Evolutionary conservation across 2,797 vertebrate genomes (phyloP).

Genomic region (Sebastes goodei): DNA sequence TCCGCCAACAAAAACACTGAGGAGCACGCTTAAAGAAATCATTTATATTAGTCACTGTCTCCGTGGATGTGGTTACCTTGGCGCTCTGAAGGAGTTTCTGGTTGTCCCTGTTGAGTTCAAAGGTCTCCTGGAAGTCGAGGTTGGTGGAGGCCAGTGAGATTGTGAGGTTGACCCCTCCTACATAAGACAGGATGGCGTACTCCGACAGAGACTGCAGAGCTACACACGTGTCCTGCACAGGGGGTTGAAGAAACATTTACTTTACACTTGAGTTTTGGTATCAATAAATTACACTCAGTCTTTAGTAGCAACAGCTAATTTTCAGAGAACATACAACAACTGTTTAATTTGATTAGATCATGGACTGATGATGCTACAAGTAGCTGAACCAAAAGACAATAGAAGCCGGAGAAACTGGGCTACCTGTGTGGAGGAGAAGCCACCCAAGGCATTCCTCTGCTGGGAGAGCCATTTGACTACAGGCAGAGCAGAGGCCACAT

Average conservation of each 20-base stretch:
- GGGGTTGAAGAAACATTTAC: background rate
- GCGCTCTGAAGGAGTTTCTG: slow-evolving; percentile 93
- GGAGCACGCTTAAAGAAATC: background rate
- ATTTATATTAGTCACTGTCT: background rate
- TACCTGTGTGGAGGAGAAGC: slow-evolving; percentile 96
- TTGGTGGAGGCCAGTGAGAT: slow-evolving; percentile 96
- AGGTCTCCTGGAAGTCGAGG: slow-evolving; percentile 94
- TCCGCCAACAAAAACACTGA: background rate
- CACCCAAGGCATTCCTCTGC: slow-evolving; percentile 91
- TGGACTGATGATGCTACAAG: background rate
- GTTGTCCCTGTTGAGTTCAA: slow-evolving; percentile 91
- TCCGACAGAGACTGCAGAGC: slow-evolving; percentile 94
- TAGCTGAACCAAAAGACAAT: background rate
- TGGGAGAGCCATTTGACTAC: slow-evolving; percentile 96
- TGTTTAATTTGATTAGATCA: background rate
- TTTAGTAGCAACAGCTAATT: background rate
- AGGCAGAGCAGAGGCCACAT: slow-evolving; percentile 90
- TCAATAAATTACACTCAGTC: background rate
- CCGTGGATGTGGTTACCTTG: slow-evolving; percentile 76
- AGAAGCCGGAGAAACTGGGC: background rate
- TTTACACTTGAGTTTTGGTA: background rate
- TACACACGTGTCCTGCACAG: slow-evolving; percentile 90
- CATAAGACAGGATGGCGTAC: slow-evolving; percentile 92
- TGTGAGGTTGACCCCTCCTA: slow-evolving; percentile 92
- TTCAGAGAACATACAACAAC: background rate